Evolutionary conservation across 2,113 vertebrate species (phyloP), one percentile per base, ranked within the genome.

Genomic region (Trematocara macrostoma): DNA sequence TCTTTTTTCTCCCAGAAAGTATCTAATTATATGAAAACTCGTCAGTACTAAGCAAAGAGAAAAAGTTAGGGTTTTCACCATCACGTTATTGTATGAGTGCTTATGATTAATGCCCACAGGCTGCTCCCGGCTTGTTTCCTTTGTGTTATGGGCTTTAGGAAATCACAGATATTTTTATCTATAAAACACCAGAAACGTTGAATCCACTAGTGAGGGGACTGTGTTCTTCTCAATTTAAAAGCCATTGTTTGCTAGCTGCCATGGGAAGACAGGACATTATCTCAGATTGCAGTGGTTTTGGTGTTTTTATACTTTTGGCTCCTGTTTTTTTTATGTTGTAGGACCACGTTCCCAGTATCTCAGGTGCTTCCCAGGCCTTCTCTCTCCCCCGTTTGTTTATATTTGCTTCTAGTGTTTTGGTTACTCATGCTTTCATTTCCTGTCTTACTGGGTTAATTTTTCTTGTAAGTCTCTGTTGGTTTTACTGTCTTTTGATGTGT

Each of bases 21-120:
- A 80, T 29, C 7, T 11, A 40, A 35, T 47, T 10, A 56, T 26
- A 76, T 51, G 26, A 52, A 74, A 76, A 49, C 42, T 31, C 7
- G 16, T 11, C 42, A 49, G 23, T 31, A 49, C 42, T 31, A 76
- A 11, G 2, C 69, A 76, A 51, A 76, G 26, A 49, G 42, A 49
- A 76, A 76, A 76, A n/a, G 45, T 76, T 49, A 8, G 69, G 10
- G 45, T 76, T 49, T 76, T 51, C 26, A 76, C 45, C 18, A 76
- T n/a, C 71, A 8, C 10, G 61, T 89, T 79, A 12, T 35, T 52
- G 16, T 34, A 47, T 81, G 57, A 87, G 81, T 81, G 81, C 84
- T 76, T 40, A 59, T 93, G 92, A 92, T 91, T 91, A 88, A 94
- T 93, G 86, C 69, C 52, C 64, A 49, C 16, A 82, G 59, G 83